Evolutionary conservation across 2,797 vertebrate species (phyloP).

Genomic region (Mormyrops attenuatus): DNA sequence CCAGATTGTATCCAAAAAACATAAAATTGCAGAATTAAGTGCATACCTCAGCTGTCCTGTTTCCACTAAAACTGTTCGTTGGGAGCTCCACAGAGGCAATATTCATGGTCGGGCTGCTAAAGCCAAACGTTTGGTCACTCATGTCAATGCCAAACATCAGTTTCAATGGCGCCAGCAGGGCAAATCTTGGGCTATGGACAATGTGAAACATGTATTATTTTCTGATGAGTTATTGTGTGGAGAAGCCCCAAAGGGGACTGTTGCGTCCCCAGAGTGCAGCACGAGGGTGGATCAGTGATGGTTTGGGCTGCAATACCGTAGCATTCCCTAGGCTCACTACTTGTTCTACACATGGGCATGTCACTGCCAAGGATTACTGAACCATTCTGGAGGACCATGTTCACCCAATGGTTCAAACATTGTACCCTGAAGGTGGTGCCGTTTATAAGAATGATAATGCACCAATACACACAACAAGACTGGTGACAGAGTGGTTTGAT

Average conservation of each 20-base stretch:
- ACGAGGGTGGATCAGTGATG: background rate
- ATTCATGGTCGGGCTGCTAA: background rate
- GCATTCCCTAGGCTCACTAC: background rate
- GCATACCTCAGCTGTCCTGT: background rate
- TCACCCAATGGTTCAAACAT: background rate
- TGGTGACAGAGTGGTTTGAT: background rate
- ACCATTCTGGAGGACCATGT: background rate
- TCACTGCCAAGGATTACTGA: background rate
- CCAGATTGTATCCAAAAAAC: background rate
- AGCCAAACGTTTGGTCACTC: background rate
- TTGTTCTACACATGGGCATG: background rate
- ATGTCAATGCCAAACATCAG: background rate
- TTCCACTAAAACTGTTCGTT: background rate
- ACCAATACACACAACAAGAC: background rate
- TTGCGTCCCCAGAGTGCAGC: background rate
- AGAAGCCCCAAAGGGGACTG: background rate
- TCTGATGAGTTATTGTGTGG: background rate
- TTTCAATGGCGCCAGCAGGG: background rate
- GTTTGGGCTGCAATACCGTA: background rate
- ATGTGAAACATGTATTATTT: background rate
- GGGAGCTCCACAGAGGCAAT: background rate
- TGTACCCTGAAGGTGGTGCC: background rate
- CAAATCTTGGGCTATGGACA: background rate
- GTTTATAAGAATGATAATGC: background rate
- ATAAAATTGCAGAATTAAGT: background rate